phyloP scores from a whole-genome alignment of 2,797 vertebrate species.

The Poeciliopsis turneri region DNA sequence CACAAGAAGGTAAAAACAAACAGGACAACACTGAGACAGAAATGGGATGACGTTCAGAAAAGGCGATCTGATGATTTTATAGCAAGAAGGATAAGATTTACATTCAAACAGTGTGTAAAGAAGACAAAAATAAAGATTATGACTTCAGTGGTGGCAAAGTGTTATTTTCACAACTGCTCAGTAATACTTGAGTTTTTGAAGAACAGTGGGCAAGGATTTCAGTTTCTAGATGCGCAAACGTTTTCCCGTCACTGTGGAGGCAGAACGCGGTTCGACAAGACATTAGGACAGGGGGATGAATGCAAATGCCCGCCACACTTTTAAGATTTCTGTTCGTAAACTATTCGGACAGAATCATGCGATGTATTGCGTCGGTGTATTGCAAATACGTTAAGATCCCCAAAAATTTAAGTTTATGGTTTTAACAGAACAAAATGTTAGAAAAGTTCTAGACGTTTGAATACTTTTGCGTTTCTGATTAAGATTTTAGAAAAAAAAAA shows the following conservation, averaged over 20 bases:
- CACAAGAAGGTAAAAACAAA: neutral
- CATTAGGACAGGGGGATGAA: neutral
- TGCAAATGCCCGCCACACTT: neutral
- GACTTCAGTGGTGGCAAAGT: neutral
- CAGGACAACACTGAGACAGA: neutral
- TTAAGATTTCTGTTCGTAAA: neutral
- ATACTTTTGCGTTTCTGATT: neutral
- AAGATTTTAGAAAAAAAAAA: neutral
- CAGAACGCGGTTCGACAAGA: neutral
- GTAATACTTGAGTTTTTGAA: neutral
- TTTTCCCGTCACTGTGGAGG: neutral
- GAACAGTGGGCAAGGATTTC: neutral
- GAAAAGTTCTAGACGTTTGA: neutral
- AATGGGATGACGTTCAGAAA: neutral
- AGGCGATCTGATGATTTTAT: neutral
- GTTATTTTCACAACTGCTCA: neutral
- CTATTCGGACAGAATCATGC: neutral
- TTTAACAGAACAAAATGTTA: neutral
- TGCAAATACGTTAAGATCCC: neutral
- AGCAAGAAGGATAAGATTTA: neutral
- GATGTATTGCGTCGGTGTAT: neutral
- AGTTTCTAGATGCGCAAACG: neutral
- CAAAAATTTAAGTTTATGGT: neutral
- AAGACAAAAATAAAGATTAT: neutral
- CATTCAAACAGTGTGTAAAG: neutral